These are phyloP conservation scores for Ferdinandea cuprea DNA, from an alignment of 2,888 invertebrate species.

Conservation along the genomic window DNA sequence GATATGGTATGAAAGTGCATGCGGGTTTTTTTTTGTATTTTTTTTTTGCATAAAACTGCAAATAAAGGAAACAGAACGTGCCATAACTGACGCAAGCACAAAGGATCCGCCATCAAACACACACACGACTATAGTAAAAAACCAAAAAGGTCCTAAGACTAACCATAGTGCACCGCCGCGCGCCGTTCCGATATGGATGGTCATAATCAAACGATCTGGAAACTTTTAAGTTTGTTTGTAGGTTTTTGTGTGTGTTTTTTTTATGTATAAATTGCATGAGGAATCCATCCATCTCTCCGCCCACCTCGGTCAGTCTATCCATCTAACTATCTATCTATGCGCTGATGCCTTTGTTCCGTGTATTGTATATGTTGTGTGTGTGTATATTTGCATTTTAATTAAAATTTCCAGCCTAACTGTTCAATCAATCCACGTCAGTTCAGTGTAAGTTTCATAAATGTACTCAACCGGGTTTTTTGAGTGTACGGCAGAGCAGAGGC, in stretches of 20 bases:
- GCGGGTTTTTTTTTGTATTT: neutral
- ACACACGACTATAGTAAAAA: neutral
- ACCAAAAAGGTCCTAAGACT: constrained; percentile 30
- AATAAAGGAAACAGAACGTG: constrained; percentile 64
- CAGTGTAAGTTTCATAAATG: constrained; percentile 71
- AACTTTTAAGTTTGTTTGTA: constrained; percentile 53
- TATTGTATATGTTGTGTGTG: too few species aligned
- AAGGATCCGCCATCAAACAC: constrained; percentile 53
- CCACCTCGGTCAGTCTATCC: constrained; percentile 8
- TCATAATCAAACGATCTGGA: constrained; percentile 66
- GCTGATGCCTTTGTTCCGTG: constrained; percentile 54
- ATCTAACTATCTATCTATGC: constrained; percentile 9
- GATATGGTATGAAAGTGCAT: constrained; percentile 29
- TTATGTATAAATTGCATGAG: constrained; percentile 42
- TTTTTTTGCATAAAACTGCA: constrained; percentile 7
- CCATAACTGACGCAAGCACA: constrained; percentile 70
- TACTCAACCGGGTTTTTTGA: constrained; percentile 40
- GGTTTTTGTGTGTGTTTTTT: constrained; percentile 18
- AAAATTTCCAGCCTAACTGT: constrained; percentile 76
- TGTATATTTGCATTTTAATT: constrained; percentile 78
- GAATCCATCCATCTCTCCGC: constrained; percentile 14
- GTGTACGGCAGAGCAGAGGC: too few species aligned
- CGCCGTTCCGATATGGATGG: constrained; percentile 51
- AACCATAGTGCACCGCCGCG: constrained; percentile 22
- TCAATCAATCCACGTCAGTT: constrained; percentile 72